Evolutionary conservation across 2,113 vertebrate genomes (phyloP), one percentile per base, ranked within the genome.

Genomic region (Petrocephalus microphthalmus): DNA sequence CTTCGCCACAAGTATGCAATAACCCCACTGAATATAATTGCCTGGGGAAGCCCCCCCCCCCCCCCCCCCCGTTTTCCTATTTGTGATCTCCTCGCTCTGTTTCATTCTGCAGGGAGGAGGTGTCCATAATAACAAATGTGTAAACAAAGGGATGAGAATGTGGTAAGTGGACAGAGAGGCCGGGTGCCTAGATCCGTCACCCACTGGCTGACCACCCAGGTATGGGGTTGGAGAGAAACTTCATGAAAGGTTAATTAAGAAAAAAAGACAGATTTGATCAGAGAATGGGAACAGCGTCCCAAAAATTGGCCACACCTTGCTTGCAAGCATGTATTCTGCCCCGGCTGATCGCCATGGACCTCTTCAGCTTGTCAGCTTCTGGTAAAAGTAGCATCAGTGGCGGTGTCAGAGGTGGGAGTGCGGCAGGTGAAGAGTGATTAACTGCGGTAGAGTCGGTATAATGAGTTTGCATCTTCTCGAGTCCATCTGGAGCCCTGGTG

Each of bases 21-120:
- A 47, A 47, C 45, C 45, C 81, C 29, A 45, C 19, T 47, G 81
- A 20, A 83, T 49, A 22, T 84, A 51, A 49, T 49, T 17, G 47
- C 82, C 45, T 84, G 47, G 51, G 82, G 20, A 49, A 13, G 45
- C 8, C 2, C 5, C 19, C 7, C 20, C 47, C 82, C 42, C 1
- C 42, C 42, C 42, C 42, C 42, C 37, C 71, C 45, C 22, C 51
- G n/a, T 49, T 71, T 25, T 51, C 57, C 67, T 74, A 29, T 74
- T 74, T 60, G 19, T 20, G 42, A 52, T 42, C 74, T 86, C 85
- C 53, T 51, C 81, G 82, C 49, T 25, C 89, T 74, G 54, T 74
- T 71, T 84, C 67, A 84, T 51, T 51, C 82, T 49, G 45, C 47
- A 52, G 8, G 42, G 82, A 84, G 22, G 82, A 51, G 42, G 20